Conservation (phyloP, 2,888 invertebrate species). For the Luffia ferchaultella region DNA sequence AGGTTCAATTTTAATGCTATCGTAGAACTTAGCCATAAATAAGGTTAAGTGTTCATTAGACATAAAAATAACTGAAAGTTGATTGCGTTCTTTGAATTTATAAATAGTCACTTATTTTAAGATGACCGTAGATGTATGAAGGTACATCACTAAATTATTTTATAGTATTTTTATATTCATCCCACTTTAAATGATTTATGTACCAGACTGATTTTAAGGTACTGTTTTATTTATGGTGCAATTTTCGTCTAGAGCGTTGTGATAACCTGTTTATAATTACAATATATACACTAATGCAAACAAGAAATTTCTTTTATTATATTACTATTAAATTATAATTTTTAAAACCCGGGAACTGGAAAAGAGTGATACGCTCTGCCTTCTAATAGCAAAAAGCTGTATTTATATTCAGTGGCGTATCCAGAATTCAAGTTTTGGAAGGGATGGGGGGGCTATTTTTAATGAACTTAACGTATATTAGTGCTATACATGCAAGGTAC, state of each 20-base stretch:
- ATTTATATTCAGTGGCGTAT: no score
- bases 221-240: constrained; percentile 65
- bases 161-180: constrained; percentile 65
- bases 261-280: constrained; percentile 62
- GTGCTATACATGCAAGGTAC: no score
- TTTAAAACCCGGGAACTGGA: no score
- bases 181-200: constrained; percentile 37
- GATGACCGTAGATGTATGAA: not conserved
- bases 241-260: constrained; percentile 66
- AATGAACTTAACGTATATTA: no score
- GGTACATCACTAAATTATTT: constrained; percentile 33
- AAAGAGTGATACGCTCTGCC: no score
- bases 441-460: no score
- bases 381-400: no score
- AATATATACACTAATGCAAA: constrained; percentile 29
- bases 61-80: constrained; percentile 48
- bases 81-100: constrained; percentile 46
- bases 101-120: not conserved
- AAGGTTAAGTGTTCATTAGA: constrained; percentile 62
- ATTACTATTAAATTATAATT: no score
- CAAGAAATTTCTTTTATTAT: no score
- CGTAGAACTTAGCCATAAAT: constrained; percentile 40
- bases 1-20: constrained; percentile 49
- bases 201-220: constrained; percentile 66
- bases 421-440: no score